Base-by-base conservation (phyloP, 1,140 invertebrate genomes). In the Aricia agestis region DNA sequence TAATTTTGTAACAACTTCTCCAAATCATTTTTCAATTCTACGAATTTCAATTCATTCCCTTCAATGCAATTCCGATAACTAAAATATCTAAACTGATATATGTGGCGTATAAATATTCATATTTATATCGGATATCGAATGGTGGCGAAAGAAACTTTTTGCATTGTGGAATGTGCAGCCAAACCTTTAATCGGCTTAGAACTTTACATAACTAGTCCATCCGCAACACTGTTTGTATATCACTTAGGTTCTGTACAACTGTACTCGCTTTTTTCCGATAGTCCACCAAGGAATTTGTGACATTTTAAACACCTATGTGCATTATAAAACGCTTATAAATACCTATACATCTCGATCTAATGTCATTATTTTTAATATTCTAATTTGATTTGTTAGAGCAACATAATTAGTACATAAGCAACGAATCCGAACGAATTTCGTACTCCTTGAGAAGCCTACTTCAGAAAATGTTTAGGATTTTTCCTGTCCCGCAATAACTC, bases 171-270 rank as follows among this genome's bases (percentile, higher is more conserved):
- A 19, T 61, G 59, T 61, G 18, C 17, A 9, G n/a, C 9, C 19
- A 61, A 61, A 59, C 57, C 57, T 61, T 10, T 61, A 61, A 61
- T 18, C 59, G 59, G 59, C 59, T 61, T 61, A 61, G 18, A 61
- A 61, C 17, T 61, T 61, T 18, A 61, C 59, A 61, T 61, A 61
- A 19, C 59, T 61, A 61, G 59, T 61, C 17, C 9, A 19, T 61
- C 7, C 59, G 18, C 59, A 61, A 61, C 57, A 59, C 59, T 61
- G 4, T 45, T 61, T 61, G 17, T 10, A 61, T 61, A 61, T 19
- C 59, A 19, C n/a, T 61, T 61, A 61, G 57, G 7, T 61, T 61
- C 59, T 61, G 19, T 61, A 61, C 59, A 19, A 19, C 17, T 61
- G 59, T 19, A 45, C 42, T 45, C 1, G 9, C 42, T 45, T 45